Evolutionary conservation across 2,113 vertebrate genomes (phyloP), one percentile per base, ranked within the genome.

Genomic region (Strigops habroptila): DNA sequence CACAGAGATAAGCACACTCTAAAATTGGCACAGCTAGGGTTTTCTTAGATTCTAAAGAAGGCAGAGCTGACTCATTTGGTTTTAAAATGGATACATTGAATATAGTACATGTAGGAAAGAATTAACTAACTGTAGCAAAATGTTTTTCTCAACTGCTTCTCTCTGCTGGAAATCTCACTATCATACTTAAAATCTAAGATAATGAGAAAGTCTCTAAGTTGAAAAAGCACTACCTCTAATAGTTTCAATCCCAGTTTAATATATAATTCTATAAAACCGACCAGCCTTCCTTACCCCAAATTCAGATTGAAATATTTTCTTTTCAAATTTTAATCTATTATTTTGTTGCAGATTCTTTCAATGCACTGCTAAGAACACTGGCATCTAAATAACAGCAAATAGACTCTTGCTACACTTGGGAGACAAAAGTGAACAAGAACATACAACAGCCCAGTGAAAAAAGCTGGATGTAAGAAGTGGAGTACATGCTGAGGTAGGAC

Each of bases 121-220:
- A 97, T 98, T 98, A 98, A 98, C 97, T 98, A 98, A 98, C 96
- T 98, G 93, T 96, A 97, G 94, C 95, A 97, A 97, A 98, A 98
- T 97, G 93, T 92, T 97, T 98, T 97, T 93, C 90, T 90, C 89
- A 97, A 96, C 96, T 92, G 96, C 90, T 97, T 94, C 81, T 97
- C 97, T 98, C 98, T 97, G 97, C 94, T 98, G 97, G 97, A 98
- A 97, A 96, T 85, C 60, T 33, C 60, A 95, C 87, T 97, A 97
- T 96, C 83, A 83, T 79, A 93, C 91, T 96, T 97, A 97, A 96
- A 96, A 96, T 91, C 86, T 82, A 95, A 95, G 95, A 97, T 96
- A 96, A 97, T 96, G 94, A 97, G 91, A 96, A 97, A 96, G 69
- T 33, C 27, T 91, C 81, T 96, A 96, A 97, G 28, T 49, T 95